Evolutionary conservation across 2,113 vertebrate genomes (phyloP), one percentile per base, ranked within the genome.

Genomic region (Rhinichthys klamathensis): DNA sequence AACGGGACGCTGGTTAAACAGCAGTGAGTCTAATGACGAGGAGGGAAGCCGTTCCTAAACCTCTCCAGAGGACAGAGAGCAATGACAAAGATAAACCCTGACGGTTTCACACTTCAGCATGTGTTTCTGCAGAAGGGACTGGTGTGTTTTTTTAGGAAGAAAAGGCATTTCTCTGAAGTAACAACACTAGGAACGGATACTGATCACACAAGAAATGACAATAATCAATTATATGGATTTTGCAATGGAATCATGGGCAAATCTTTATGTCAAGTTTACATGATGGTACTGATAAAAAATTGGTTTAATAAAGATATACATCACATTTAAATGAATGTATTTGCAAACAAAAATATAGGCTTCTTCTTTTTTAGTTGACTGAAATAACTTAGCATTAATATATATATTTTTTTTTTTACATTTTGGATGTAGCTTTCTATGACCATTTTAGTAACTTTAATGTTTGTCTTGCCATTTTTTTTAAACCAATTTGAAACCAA

Each of bases 1-100:
- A 51, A 21, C 67, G 82, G 88, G 69, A 27, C 51, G 23, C 85
- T 84, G 85, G 83, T 89, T 87, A 88, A 87, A 89, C 78, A 81
- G 51, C 72, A 21, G 82, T 51, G 77, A 87, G 46, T 88, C 81
- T 92, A 87, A 90, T 86, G 32, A 85, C 27, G 63, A 67, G 74
- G 27, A 35, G 27, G 35, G 15, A 41, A 72, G 16, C 38, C n/a
- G 70, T n/a, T 80, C 12, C 13, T 75, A 30, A 79, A 84, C 25
- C 70, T 76, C 61, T 58, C 78, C 38, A 77, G 56, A 80, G 38
- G 3, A 63, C 3, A 1, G 3, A 27, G 58, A 27, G 58, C 12
- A 30, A 63, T 44, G 27, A 27, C 58, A 56, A 41, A 54, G 27
- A 41, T 18, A 77, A 23, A 8, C 25, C 18, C 83, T 0, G 4